These are phyloP conservation scores for Zosterops pallidus DNA, from an alignment of 2,113 vertebrate genomes.

Conservation along the genomic window DNA sequence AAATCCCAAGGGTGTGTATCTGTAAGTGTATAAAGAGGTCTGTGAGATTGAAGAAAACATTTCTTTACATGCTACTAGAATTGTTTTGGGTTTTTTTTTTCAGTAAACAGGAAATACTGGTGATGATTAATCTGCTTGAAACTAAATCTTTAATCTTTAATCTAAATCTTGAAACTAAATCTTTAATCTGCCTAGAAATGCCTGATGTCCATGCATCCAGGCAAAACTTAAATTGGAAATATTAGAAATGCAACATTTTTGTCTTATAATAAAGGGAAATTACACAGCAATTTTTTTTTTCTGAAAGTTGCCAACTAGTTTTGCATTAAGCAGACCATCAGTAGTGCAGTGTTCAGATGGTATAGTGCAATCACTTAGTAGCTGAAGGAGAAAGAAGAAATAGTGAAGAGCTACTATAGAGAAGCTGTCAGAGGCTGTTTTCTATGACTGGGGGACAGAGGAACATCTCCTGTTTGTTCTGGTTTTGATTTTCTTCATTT, in stretches of 20 bases:
- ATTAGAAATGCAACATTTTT: not conserved
- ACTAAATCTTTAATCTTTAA: not conserved
- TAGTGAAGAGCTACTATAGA: not conserved
- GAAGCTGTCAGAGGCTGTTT: not conserved
- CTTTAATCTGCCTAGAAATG: not conserved
- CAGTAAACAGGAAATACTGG: not conserved
- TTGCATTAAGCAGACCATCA: not conserved
- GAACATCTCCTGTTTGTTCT: not conserved
- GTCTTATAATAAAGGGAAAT: not conserved
- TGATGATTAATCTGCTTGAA: not conserved
- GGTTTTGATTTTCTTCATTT: not conserved
- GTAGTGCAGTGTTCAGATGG: not conserved
- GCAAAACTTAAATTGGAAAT: not conserved
- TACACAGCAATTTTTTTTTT: not conserved
- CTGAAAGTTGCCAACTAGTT: not conserved
- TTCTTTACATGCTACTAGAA: not conserved
- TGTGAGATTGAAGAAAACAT: not conserved
- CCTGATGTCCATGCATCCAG: not conserved
- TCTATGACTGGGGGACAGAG: rapidly evolving
- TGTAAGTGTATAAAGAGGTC: not conserved
- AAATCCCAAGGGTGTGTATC: not conserved
- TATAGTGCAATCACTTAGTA: not conserved
- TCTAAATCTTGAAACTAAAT: not conserved
- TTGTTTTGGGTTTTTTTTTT: not conserved
- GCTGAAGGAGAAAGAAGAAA: not conserved